Evolutionary conservation across 2,113 vertebrate genomes (phyloP).

Genomic region (Psilopogon haemacephalus): DNA sequence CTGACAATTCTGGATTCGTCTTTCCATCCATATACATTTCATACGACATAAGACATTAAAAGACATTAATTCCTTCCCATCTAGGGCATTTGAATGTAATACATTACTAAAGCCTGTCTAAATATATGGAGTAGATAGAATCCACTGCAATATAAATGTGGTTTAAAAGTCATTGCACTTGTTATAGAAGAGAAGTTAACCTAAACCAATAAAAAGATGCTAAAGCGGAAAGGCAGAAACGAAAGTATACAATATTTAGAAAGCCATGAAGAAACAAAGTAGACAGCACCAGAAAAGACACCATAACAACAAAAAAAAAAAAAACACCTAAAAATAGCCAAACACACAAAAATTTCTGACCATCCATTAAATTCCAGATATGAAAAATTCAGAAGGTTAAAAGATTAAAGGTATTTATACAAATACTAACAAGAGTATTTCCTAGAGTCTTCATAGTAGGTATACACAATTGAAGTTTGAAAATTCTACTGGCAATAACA

Average conservation of each 20-base stretch:
- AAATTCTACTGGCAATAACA: neutral
- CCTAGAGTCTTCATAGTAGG: neutral
- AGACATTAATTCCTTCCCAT: neutral
- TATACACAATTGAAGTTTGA: neutral
- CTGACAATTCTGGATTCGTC: constrained; percentile 27
- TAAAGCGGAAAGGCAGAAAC: constrained; percentile 6
- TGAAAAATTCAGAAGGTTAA: neutral
- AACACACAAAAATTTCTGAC: neutral
- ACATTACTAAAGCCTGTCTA: neutral
- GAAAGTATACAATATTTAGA: neutral
- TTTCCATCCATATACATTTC: constrained; percentile 38
- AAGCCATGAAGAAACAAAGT: neutral
- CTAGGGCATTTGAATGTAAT: neutral
- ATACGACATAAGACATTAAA: neutral
- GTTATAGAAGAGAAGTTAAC: neutral
- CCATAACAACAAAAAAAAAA: neutral
- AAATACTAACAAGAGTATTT: neutral
- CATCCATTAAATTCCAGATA: neutral
- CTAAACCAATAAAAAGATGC: constrained; percentile 2
- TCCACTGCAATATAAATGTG: neutral
- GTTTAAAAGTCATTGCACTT: neutral
- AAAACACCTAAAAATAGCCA: neutral
- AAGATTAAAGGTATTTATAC: neutral
- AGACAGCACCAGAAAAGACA: neutral
- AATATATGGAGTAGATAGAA: neutral